These are phyloP conservation scores for Apteryx owenii DNA, from an alignment of 2,113 vertebrate genomes.

Conservation along the genomic window DNA sequence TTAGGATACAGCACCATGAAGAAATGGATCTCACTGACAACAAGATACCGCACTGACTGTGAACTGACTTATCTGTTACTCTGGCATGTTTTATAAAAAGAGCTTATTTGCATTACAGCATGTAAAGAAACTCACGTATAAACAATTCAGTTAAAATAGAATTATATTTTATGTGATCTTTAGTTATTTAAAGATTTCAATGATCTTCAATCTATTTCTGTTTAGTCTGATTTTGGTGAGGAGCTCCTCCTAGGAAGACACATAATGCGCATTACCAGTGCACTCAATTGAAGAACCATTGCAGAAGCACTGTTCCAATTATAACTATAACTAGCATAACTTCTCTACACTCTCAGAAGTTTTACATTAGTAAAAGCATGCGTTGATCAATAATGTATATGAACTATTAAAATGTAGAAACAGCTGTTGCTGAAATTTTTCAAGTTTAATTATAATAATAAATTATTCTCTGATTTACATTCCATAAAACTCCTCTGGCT, in stretches of 20 bases:
- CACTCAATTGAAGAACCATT: not conserved
- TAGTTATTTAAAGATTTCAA: not conserved
- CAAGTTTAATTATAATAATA: slow-evolving; percentile 57
- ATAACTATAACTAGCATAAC: not conserved
- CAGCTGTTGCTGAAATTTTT: slow-evolving; percentile 70
- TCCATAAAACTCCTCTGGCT: not conserved
- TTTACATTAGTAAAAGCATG: slow-evolving; percentile 13
- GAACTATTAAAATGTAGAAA: slow-evolving; percentile 8
- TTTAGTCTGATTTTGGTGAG: not conserved
- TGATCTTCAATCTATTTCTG: not conserved
- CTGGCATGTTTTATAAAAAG: not conserved
- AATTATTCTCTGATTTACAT: slow-evolving; percentile 11
- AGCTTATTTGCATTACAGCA: not conserved
- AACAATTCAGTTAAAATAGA: not conserved
- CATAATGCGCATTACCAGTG: not conserved
- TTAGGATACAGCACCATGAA: not conserved
- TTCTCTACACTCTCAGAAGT: slow-evolving; percentile 11
- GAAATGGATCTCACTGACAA: not conserved
- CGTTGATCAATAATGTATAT: slow-evolving; percentile 44
- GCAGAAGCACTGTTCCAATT: slow-evolving; percentile 3
- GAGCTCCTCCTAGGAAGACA: not conserved
- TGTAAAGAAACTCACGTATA: not conserved
- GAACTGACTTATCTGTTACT: not conserved
- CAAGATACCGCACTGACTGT: not conserved
- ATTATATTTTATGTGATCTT: not conserved